Base-by-base conservation (phyloP, 2,113 vertebrate genomes). In the Marcusenius ussheri region DNA sequence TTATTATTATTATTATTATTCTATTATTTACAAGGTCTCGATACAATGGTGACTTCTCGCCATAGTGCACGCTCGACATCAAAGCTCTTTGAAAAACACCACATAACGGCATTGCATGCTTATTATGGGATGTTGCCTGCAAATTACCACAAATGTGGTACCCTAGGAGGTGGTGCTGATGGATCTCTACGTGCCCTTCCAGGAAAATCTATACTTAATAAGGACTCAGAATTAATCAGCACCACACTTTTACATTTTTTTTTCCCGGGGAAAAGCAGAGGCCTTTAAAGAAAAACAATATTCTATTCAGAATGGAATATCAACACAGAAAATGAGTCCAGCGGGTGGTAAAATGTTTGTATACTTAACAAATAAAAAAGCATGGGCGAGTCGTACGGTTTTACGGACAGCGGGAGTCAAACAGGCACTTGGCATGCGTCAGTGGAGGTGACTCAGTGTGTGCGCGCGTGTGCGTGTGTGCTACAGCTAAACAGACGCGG, bases 371-470 rank as follows among this genome's bases (percentile, higher is more conserved):
- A 87, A 87, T 35, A 87, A 27, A 47, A 53, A 87, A 53, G 6
- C 17, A 53, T 39, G 11, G 50, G 27, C 13, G 9, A 31, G 6
- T n/a, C 50, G 24, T 39, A n/a, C 9, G 31, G 31, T 27, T 86
- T 53, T 56, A 87, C 13, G n/a, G 50, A 53, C 85, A 15, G 85
- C 50, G 17, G 85, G 83, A 84, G 39, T 84, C 42, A 84, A 47
- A 46, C 45, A 42, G 39, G n/a, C 45, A 27, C 21, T 45, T 31
- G 56, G 24, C 39, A 51, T 45, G 21, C 13, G 6, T 80, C 27
- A 42, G 62, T 8, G 7, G 53, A 51, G 85, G 93, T 94, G 83
- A 46, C 15, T 70, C 62, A 50, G 46, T 83, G 83, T 89, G 11
- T 58, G 42, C 24, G 7, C 45, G 58, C 89, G 11, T 49, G 50